Percentiles rank a stretch among this genome's conserved stretches.
Evolutionary conservation across 2,113 vertebrate species (phyloP).

Genomic region (Pseudopodoces humilis): DNA sequence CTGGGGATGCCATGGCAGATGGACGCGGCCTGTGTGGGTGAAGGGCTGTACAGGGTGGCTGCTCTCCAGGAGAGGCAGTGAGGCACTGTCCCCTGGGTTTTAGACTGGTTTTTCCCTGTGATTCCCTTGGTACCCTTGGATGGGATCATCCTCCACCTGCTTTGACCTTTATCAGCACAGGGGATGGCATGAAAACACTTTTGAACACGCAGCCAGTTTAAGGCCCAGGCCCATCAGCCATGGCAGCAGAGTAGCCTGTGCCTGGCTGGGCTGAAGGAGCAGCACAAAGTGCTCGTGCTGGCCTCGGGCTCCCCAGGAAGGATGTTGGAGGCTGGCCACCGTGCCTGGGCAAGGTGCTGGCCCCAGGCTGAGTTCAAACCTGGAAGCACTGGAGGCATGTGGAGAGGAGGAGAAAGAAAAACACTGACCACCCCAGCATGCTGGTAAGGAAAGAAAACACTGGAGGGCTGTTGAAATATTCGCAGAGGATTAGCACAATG

Average conservation of each 20-base stretch:
- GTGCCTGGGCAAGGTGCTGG: not conserved
- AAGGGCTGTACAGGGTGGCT: not conserved
- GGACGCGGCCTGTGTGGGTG: rapidly evolving
- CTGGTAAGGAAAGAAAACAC: not conserved
- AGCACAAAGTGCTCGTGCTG: rapidly evolving
- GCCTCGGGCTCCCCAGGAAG: rapidly evolving
- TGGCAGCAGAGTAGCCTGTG: too few relatives aligned
- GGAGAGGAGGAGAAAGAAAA: not conserved
- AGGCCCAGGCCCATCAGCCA: not conserved
- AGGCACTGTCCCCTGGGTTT: rapidly evolving
- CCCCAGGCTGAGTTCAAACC: not conserved
- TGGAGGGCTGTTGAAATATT: constrained; percentile 37
- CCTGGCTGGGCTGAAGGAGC: too few relatives aligned
- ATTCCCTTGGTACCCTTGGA: rapidly evolving
- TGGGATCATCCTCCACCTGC: not conserved
- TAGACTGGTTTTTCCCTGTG: not conserved
- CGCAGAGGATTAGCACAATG: constrained; percentile 54
- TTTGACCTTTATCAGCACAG: not conserved
- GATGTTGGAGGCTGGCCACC: not conserved
- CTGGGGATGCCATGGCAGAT: rapidly evolving
- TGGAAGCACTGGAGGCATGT: not conserved
- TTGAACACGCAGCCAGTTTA: not conserved
- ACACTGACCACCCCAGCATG: not conserved
- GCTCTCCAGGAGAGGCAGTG: not conserved
- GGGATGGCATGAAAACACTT: not conserved